These are phyloP conservation scores for Fregata magnificens DNA, from an alignment of 2,113 vertebrate genomes.

Conservation along the genomic window DNA sequence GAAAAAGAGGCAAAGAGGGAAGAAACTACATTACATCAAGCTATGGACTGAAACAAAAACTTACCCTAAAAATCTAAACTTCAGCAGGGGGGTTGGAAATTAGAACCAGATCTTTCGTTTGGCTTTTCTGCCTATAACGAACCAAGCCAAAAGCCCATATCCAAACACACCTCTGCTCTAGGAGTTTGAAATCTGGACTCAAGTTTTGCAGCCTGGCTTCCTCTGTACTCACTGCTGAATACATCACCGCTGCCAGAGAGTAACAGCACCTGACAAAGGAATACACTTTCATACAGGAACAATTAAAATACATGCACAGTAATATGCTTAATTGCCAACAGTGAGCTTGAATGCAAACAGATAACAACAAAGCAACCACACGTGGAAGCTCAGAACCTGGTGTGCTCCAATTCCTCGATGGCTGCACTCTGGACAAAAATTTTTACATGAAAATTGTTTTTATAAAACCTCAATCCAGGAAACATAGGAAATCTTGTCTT, in stretches of 20 bases:
- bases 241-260: neutral
- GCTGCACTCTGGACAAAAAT: neutral
- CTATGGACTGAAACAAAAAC: neutral
- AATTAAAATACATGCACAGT: neutral
- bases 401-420: neutral
- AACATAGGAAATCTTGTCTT: neutral
- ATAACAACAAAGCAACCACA: neutral
- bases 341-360: neutral
- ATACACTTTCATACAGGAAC: neutral
- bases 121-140: neutral
- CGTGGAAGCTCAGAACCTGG: neutral
- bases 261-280: neutral
- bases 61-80: neutral
- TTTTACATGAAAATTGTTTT: neutral
- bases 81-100: neutral
- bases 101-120: constrained; percentile 20
- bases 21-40: neutral
- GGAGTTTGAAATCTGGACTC: neutral
- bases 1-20: neutral
- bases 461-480: constrained; percentile 1
- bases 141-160: constrained; percentile 1
- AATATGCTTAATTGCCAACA: neutral
- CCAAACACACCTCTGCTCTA: constrained; percentile 14
- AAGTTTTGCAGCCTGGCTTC: neutral
- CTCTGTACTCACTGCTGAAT: neutral